Base-by-base conservation (phyloP, 2,113 vertebrate species). In the Platysteira castanea region DNA sequence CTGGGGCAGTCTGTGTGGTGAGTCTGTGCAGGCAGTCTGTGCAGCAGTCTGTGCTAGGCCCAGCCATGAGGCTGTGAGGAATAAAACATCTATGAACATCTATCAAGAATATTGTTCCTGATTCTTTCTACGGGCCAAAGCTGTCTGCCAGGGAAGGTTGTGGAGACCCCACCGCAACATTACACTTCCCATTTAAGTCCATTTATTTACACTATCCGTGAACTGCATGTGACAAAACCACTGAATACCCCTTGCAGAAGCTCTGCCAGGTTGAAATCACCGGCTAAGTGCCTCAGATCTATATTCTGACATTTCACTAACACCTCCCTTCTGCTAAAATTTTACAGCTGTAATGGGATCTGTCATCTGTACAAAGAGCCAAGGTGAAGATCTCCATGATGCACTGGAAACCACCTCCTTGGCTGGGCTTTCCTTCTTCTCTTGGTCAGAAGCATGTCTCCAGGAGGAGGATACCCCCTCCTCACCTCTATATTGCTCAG, bases 251-350 rank as follows among this genome's bases (percentile, higher is more conserved):
- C 39, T 81, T 68, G 41, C 52, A 81, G 52, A 68, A 81, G 22
- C 28, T 79, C 49, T 68, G n/a, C n/a, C 28, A 57, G 63, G 21
- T 68, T 20, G 18, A 89, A 80, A 54, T 84, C 63, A 46, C 39
- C 7, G 2, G 21, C 56, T 3, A 3, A 79, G 52, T 3, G 1
- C 67, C 33, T 42, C 6, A 0, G 18, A 27, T 80, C 42, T 79
- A 3, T 71, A 67, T 79, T 67, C 61, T 52, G 61, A 61, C 52
- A 61, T 83, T 74, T 95, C 52, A 47, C 52, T 68, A 57, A 57
- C 37, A 33, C 24, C 27, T 68, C 52, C 44, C 35, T 70, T 60
- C 71, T 71, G 57, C 47, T 60, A 30, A 12, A 6, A 1, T 88
- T 68, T 68, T 81, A 37, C 42, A 63, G 14, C 64, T 69, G 33